Percentiles rank a stretch among this genome's conserved stretches.
Evolutionary conservation across 1,140 invertebrate species (phyloP).

Genomic region (Listronotus oregonensis): DNA sequence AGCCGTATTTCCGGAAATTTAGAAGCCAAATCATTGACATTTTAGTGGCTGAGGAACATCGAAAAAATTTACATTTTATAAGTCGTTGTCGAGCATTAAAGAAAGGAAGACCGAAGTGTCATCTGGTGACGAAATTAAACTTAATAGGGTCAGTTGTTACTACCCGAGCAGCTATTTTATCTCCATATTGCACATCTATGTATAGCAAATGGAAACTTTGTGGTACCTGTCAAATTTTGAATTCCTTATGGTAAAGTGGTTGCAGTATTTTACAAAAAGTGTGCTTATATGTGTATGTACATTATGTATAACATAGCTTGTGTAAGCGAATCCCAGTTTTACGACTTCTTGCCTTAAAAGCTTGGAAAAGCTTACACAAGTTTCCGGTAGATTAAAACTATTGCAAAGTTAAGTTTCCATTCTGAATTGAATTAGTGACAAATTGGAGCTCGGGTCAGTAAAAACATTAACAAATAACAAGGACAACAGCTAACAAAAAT

Average conservation of each 20-base stretch:
- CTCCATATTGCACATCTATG: conserved; percentile 41
- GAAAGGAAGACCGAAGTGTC: conserved; percentile 48
- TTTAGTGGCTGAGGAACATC: conserved; percentile 44
- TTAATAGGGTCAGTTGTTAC: conserved; percentile 44
- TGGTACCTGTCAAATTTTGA: conserved; percentile 43
- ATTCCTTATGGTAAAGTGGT: conserved; percentile 32
- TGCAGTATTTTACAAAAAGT: conserved; percentile 43
- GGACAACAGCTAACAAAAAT: conserved; percentile 54
- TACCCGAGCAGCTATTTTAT: not conserved
- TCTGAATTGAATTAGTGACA: conserved; percentile 13
- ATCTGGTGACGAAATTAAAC: conserved; percentile 53
- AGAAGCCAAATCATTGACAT: conserved; percentile 53
- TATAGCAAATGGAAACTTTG: conserved; percentile 35
- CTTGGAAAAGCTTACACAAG: not conserved
- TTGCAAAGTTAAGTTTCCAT: conserved; percentile 37
- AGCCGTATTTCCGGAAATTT: conserved; percentile 57
- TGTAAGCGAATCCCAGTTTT: not conserved
- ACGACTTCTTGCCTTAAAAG: not conserved
- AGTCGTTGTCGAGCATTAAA: conserved; percentile 51
- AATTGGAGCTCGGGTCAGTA: conserved; percentile 26
- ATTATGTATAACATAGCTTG: conserved; percentile 36
- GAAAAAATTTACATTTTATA: conserved; percentile 30
- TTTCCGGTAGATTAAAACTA: conserved; percentile 20
- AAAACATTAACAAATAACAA: conserved; percentile 53
- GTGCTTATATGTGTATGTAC: conserved; percentile 43